These are phyloP conservation scores for Aphelenchoides besseyi DNA, from an alignment of 1,140 invertebrate genomes.

Conservation along the genomic window DNA sequence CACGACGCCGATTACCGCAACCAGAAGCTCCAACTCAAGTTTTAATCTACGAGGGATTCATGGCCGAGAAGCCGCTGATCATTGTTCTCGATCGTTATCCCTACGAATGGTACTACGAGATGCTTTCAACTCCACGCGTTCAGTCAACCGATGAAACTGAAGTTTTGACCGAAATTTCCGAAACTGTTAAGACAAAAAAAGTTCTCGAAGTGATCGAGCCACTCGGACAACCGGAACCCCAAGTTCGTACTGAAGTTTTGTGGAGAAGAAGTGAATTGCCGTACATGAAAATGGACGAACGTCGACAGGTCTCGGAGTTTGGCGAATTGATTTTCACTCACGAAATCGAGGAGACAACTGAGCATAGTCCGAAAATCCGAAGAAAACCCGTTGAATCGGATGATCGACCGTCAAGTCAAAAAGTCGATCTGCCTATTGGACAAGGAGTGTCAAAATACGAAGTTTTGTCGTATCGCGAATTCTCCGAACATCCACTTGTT, in stretches of 20 bases:
- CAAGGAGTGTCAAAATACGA: background rate
- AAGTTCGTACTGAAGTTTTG: background rate
- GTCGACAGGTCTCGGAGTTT: background rate
- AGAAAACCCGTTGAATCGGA: background rate
- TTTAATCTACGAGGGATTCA: background rate
- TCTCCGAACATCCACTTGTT: background rate
- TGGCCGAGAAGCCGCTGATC: constrained; percentile 9
- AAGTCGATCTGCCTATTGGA: background rate
- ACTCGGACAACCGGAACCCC: background rate
- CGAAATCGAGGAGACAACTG: constrained; percentile 3
- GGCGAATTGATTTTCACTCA: background rate
- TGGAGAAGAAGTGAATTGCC: background rate
- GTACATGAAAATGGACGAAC: background rate
- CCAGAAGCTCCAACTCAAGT: background rate
- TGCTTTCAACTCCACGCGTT: background rate
- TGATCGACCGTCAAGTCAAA: background rate
- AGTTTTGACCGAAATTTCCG: no score
- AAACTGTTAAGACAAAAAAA: no score
- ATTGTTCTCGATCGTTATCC: constrained; percentile 15
- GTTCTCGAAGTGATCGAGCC: no score
- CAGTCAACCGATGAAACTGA: background rate
- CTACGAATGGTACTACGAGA: constrained; percentile 23
- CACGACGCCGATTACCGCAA: background rate
- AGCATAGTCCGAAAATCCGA: background rate
- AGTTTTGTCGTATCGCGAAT: background rate